Conservation (phyloP, 2,113 vertebrate genomes). For the Ibidorhyncha struthersii region DNA sequence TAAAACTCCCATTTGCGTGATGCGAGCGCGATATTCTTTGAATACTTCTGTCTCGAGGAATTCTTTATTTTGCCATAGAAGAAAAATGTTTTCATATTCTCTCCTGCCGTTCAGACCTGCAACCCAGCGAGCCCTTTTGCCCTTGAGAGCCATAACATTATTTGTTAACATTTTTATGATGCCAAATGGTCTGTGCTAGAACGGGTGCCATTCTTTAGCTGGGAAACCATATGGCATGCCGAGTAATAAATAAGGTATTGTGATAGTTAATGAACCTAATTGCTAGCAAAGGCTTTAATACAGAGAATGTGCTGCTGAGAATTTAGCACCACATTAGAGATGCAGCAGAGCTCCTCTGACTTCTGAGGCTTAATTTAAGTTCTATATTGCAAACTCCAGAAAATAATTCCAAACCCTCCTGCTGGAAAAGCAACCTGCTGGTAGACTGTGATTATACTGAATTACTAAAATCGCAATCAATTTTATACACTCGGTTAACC, state of each 20-base stretch:
- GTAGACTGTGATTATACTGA: conserved; percentile 88
- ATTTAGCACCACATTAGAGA: conserved; percentile 87
- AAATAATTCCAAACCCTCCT: conserved; percentile 90
- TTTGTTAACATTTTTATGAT: conserved; percentile 90
- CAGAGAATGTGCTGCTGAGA: conserved; percentile 84
- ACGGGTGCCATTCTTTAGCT: conserved; percentile 83
- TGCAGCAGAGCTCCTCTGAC: conserved; percentile 82
- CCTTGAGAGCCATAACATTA: conserved; percentile 85
- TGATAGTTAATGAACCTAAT: conserved; percentile 91
- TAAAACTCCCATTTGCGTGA: conserved; percentile 70
- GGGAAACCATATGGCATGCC: conserved; percentile 85
- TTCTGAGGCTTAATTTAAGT: conserved; percentile 91
- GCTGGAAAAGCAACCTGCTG: conserved; percentile 88
- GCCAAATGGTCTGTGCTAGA: conserved; percentile 85
- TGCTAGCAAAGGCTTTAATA: conserved; percentile 86
- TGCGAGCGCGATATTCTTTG: conserved; percentile 58
- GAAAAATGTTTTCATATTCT: conserved; percentile 84
- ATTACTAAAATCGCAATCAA: conserved; percentile 88
- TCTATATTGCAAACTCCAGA: conserved; percentile 90
- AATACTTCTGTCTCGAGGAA: conserved; percentile 76
- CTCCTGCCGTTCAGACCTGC: conserved; percentile 73
- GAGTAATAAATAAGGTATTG: conserved; percentile 89
- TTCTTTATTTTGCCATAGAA: conserved; percentile 78
- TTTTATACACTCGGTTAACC: conserved; percentile 85
- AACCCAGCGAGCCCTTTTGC: conserved; percentile 79